Base-by-base conservation (phyloP, 1,140 invertebrate species). In the Drosophila miranda region DNA sequence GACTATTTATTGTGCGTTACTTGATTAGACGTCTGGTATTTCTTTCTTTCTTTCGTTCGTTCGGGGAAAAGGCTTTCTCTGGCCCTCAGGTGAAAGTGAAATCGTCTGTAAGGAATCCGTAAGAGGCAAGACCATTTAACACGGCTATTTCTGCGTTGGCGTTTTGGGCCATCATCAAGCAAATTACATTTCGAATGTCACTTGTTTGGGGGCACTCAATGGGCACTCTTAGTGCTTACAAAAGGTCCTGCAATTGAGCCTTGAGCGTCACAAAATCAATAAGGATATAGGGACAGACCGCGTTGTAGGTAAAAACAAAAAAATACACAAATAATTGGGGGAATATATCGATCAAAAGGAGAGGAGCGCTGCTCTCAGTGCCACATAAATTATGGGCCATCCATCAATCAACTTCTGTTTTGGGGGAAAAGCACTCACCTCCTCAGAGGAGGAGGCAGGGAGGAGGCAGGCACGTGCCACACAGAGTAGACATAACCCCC, bases 11-110 rank as follows among this genome's bases (percentile, higher is more conserved):
- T 81, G 77, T 77, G 81, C 76, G 72, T 76, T 86, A 84, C 77
- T 84, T 84, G 81, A 84, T 84, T 86, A 84, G 77, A 77, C 83
- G 77, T 77, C 82, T 84, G 80, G 71, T 68, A 79, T 79, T 70
- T 68, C 30, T 55, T 76, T 38, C 54, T 61, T 23, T 68, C 67
- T 57, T 55, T 55, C 67, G 53, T 52, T 58, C 38, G 51, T 53
- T 53, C 28, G 26, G 30, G 30, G 9, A 34, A 38, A 13, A 5
- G 34, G 3, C 11, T 38, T 13, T 38, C 11, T 13, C 13, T 38
- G 30, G 62, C 42, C 73, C 77, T 69, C 81, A 81, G 81, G 81
- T 86, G 63, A 75, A 13, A 77, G 75, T 67, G 60, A 84, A 84
- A 84, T 84, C 73, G 74, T 46, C 68, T 71, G 81, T 84, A 58